Evolutionary conservation across 2,888 invertebrate species (phyloP).

Genomic region (Tenodera sinensis): DNA sequence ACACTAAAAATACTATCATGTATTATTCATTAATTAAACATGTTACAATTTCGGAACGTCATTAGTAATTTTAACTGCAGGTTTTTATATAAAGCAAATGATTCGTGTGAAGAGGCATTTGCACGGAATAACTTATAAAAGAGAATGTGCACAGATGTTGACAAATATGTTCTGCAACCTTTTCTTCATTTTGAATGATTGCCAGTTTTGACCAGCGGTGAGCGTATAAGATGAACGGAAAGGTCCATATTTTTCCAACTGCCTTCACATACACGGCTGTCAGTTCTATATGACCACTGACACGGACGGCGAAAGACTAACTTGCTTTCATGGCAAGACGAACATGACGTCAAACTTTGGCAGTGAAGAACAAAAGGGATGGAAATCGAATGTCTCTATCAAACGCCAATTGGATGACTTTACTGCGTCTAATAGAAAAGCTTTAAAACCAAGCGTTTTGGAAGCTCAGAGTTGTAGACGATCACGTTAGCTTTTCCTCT

Average conservation of each 20-base stretch:
- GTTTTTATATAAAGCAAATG: no score
- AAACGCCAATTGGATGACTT: background rate
- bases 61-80: no score
- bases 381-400: background rate
- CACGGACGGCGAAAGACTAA: background rate
- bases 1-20: no score
- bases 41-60: no score
- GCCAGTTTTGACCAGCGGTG: background rate
- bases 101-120: no score
- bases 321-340: background rate
- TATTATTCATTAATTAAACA: no score
- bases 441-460: background rate
- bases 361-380: background rate
- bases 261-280: background rate
- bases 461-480: background rate
- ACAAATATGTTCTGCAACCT: no score
- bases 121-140: no score
- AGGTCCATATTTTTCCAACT: background rate
- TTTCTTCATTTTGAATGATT: no score
- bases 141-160: no score
- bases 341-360: background rate
- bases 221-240: background rate
- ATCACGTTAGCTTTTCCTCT: background rate
- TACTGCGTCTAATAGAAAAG: background rate
- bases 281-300: background rate